These are phyloP conservation scores for Andrena minutula DNA, from an alignment of 2,888 invertebrate species.

Conservation along the genomic window DNA sequence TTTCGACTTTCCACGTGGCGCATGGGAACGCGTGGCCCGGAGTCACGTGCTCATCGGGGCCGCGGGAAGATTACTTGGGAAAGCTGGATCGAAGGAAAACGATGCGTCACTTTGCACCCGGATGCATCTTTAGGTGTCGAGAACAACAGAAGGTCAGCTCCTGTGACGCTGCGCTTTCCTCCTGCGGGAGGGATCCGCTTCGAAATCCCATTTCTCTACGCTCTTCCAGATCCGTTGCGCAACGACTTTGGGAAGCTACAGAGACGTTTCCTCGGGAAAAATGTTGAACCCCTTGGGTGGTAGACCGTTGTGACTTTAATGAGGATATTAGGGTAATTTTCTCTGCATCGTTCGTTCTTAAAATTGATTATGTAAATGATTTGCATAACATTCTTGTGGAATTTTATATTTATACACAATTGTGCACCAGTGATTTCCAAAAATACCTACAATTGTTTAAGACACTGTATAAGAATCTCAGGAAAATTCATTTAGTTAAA, in stretches of 20 bases:
- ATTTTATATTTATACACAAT: no score
- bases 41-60: constrained; percentile 56
- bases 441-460: no score
- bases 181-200: constrained; percentile 7
- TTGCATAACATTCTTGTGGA: no score
- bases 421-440: no score
- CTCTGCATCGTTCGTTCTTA: neutral
- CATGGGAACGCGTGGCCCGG: neutral
- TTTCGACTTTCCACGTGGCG: constrained; percentile 70
- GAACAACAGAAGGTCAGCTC: constrained; percentile 79
- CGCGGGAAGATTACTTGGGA: constrained; percentile 51
- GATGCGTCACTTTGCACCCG: constrained; percentile 81
- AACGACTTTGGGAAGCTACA: neutral
- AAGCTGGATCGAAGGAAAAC: constrained; percentile 73
- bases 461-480: no score
- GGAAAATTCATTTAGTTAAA: no score
- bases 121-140: constrained; percentile 57
- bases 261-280: neutral
- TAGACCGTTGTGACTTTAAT: no score
- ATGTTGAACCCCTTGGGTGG: neutral
- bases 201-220: constrained; percentile 32
- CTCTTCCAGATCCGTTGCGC: constrained; percentile 22
- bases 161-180: constrained; percentile 79
- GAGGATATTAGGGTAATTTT: neutral
- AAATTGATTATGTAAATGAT: no score